phyloP scores from a whole-genome alignment of 2,888 invertebrate species.

The Exephanes ischioxanthus region DNA sequence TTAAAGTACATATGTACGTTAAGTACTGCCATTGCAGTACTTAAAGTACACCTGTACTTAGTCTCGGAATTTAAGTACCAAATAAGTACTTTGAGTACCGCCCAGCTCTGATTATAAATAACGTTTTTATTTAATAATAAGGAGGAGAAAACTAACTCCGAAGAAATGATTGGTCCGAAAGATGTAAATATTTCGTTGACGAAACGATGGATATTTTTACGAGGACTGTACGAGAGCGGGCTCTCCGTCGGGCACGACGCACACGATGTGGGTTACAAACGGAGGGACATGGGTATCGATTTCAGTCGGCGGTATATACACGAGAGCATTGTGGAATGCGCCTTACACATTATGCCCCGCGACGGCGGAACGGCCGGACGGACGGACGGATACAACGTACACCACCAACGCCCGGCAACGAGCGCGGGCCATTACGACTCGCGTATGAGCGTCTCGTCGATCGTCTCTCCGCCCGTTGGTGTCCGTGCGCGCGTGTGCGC shows the following conservation, averaged over 20 bases:
- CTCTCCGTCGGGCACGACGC: constrained; percentile 57
- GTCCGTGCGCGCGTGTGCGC: constrained; percentile 43
- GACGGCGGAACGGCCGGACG: constrained; percentile 59
- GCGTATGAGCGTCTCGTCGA: constrained; percentile 44
- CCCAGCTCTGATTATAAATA: too few relatives aligned
- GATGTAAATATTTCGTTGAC: background rate
- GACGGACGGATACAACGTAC: constrained; percentile 63
- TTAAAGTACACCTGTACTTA: too few relatives aligned
- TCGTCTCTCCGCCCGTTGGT: constrained; percentile 54
- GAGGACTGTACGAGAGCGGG: constrained; percentile 73
- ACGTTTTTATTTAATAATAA: too few relatives aligned
- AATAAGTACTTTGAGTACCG: too few relatives aligned
- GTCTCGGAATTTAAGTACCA: too few relatives aligned
- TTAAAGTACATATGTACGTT: too few relatives aligned
- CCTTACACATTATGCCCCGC: constrained; percentile 77
- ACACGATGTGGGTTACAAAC: constrained; percentile 82
- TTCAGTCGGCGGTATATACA: constrained; percentile 80
- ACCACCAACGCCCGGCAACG: constrained; percentile 59
- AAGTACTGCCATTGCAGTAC: too few relatives aligned
- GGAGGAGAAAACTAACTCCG: too few relatives aligned
- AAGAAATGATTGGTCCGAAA: too few relatives aligned
- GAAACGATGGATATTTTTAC: constrained; percentile 17
- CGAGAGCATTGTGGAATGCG: constrained; percentile 82
- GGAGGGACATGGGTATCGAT: constrained; percentile 83
- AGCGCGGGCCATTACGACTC: constrained; percentile 60